Evolutionary conservation across 2,888 invertebrate species (phyloP), one percentile per base, ranked within the genome.

Genomic region (Cecidostiba fungosa): DNA sequence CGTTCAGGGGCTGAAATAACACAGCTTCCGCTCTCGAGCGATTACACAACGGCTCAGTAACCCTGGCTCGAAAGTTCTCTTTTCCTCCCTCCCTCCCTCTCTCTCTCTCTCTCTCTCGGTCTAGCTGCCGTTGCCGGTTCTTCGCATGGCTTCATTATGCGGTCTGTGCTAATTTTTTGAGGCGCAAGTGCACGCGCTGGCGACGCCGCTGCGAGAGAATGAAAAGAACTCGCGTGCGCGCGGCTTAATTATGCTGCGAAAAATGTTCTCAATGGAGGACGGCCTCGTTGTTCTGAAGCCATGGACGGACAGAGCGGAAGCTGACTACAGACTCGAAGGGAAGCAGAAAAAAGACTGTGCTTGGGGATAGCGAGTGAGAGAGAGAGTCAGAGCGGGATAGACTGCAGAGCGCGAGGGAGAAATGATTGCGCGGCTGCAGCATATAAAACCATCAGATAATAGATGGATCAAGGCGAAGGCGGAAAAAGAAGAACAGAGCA

Each of bases 201-300:
- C 74, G 74, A 23, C 74, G 74, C 47, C 23, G 72, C 1, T 23
- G 54, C 23, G 8, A 43, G 74, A 74, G 74, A 74, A 74, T 74
- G 74, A 74, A 74, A 74, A 74, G 74, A 74, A 47, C 74, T 74
- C 47, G 74, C 74, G 47, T 47, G 47, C 50, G 16, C 74, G 26
- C 74, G 29, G 74, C 74, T 74, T 74, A 74, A 74, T 74, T 74
- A 74, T 74, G 74, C 74, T 43, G 74, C 74, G 74, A 74, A 74
- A 74, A 74, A 74, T 74, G 47, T 47, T 74, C 74, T 74, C 74
- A 74, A 50, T 50, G 74, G 74, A 74, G 74, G 74, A 50, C 47
- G 74, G 47, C 23, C 14, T 47, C 74, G 74, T 29, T 26, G 66
- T 47, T 47, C 29, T 29, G 29, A 74, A 74, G 74, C 47, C 74